Evolutionary conservation across 2,113 vertebrate genomes (phyloP).

Genomic region (Mustelus asterias): DNA sequence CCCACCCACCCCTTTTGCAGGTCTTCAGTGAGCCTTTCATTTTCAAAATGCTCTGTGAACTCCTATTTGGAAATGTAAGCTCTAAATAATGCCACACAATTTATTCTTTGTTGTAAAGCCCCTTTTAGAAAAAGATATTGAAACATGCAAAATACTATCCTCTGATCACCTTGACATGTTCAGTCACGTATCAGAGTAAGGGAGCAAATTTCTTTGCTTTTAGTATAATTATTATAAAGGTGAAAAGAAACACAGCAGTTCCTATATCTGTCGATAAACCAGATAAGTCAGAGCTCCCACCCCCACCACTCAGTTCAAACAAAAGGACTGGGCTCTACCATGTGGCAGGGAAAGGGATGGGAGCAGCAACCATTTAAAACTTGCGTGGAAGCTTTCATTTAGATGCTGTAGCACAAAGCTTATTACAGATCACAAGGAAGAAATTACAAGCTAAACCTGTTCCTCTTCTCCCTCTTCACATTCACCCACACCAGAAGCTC

Average conservation of each 20-base stretch:
- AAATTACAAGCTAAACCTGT: not conserved
- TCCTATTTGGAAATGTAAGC: not conserved
- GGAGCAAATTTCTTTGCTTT: not conserved
- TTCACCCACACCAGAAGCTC: not conserved
- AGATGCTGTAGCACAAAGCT: not conserved
- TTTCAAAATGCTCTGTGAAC: not conserved
- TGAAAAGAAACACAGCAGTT: conserved; percentile 15
- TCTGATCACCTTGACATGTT: not conserved
- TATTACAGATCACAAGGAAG: not conserved
- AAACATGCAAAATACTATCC: not conserved
- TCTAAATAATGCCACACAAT: not conserved
- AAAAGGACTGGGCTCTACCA: not conserved
- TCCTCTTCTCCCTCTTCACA: not conserved
- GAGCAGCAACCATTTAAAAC: not conserved
- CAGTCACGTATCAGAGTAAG: not conserved
- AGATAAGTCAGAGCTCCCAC: not conserved
- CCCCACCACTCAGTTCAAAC: not conserved
- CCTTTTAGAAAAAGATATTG: not conserved
- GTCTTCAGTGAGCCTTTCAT: not conserved
- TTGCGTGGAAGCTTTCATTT: not conserved
- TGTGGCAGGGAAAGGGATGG: not conserved
- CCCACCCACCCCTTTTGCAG: not conserved
- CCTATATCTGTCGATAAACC: not conserved
- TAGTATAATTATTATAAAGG: not conserved
- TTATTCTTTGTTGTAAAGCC: not conserved